Evolutionary conservation across 2,888 invertebrate genomes (phyloP).

Genomic region (Odontocerum albicorne): DNA sequence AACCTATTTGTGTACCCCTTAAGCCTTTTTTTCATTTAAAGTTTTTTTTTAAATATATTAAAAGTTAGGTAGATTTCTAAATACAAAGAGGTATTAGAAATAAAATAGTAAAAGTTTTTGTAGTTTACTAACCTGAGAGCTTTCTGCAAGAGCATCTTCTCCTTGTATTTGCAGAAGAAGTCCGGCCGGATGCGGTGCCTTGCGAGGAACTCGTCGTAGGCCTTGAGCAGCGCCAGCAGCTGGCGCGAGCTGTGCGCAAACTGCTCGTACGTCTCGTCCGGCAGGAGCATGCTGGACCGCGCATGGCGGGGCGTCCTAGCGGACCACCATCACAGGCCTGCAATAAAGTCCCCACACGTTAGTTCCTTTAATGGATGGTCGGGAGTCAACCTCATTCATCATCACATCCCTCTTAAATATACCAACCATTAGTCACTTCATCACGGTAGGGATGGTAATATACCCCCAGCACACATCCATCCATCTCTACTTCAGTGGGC

Average conservation of each 20-base stretch:
- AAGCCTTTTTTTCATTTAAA: too few relatives aligned
- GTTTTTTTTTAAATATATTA: too few relatives aligned
- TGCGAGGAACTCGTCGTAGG: conserved; percentile 65
- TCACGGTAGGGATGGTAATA: not conserved
- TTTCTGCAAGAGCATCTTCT: conserved; percentile 52
- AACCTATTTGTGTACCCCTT: too few relatives aligned
- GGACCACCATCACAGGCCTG: conserved; percentile 15
- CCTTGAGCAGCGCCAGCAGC: conserved; percentile 54
- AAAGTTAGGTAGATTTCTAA: too few relatives aligned
- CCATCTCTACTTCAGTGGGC: too few relatives aligned
- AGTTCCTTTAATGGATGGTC: too few relatives aligned
- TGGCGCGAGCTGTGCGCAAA: conserved; percentile 45
- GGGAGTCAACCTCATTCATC: too few relatives aligned
- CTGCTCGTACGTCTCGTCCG: conserved; percentile 79
- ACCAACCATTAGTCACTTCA: not conserved
- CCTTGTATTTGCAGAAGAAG: conserved; percentile 74
- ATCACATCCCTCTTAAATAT: too few relatives aligned
- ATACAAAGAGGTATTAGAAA: not conserved
- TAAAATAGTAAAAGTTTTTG: not conserved
- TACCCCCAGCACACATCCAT: too few relatives aligned
- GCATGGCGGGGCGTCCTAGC: conserved; percentile 38
- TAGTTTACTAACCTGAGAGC: conserved; percentile 45
- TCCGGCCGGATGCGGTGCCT: conserved; percentile 71
- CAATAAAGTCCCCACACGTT: too few relatives aligned
- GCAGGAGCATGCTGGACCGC: conserved; percentile 62